Percentiles rank a stretch among this genome's conserved stretches.
Evolutionary conservation across 1,140 invertebrate genomes (phyloP).

Genomic region (Hylaeus volcanicus): DNA sequence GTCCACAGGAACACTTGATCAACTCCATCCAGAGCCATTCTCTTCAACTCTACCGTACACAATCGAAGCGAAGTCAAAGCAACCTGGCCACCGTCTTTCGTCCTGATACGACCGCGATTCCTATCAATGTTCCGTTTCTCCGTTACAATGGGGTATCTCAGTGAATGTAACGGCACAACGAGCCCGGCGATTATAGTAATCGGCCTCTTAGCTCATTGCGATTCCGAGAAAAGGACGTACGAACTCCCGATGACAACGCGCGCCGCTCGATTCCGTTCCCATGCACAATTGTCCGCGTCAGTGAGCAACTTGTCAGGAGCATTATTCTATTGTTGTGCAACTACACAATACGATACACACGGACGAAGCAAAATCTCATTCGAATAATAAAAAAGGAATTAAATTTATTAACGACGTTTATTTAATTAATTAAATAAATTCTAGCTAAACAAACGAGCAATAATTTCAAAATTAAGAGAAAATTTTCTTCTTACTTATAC

Average conservation of each 20-base stretch:
- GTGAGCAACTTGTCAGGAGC: slow-evolving; percentile 23
- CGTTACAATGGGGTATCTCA: slow-evolving; percentile 27
- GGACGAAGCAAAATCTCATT: neutral
- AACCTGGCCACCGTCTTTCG: neutral
- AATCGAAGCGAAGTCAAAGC: too few relatives aligned
- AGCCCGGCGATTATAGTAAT: slow-evolving; percentile 49
- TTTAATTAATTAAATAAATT: too few relatives aligned
- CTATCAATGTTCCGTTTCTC: slow-evolving; percentile 16
- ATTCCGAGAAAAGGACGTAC: slow-evolving; percentile 46
- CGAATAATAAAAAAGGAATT: too few relatives aligned
- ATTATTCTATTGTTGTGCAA: slow-evolving; percentile 14
- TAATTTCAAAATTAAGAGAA: too few relatives aligned
- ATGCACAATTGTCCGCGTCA: slow-evolving; percentile 22
- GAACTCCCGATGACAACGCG: slow-evolving; percentile 40
- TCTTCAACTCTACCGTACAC: too few relatives aligned
- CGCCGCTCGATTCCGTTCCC: slow-evolving; percentile 21
- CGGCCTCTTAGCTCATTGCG: slow-evolving; percentile 47
- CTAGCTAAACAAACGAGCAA: too few relatives aligned
- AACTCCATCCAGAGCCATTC: too few relatives aligned
- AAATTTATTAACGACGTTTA: too few relatives aligned
- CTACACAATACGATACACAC: neutral
- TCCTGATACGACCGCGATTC: neutral
- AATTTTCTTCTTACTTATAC: too few relatives aligned
- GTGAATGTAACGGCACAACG: slow-evolving; percentile 27
- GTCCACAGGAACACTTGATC: too few relatives aligned